phyloP scores from a whole-genome alignment of 2,113 vertebrate species.

The Heterotis niloticus region DNA sequence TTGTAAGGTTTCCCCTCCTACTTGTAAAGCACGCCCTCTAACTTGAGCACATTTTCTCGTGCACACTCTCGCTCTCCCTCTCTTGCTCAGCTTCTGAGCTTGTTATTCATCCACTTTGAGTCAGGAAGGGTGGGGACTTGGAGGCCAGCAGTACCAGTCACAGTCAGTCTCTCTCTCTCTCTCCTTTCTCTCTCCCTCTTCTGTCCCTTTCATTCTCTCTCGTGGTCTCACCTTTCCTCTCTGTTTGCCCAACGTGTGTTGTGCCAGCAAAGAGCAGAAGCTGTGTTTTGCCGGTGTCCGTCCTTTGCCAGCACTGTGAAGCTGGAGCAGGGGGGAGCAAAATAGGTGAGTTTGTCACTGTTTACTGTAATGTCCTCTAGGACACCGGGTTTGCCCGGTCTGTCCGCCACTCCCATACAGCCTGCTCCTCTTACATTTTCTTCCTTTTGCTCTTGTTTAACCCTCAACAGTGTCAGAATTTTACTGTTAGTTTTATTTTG shows the following conservation, averaged over 20 bases:
- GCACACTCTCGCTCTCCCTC: slow-evolving; percentile 31
- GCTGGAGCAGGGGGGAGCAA: neutral
- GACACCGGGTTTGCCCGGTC: neutral
- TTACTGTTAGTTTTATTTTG: neutral
- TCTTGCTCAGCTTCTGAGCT: slow-evolving; percentile 41
- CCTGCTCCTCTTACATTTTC: neutral
- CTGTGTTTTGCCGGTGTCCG: slow-evolving; percentile 16
- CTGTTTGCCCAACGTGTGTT: slow-evolving; percentile 20
- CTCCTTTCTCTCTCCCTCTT: slow-evolving; percentile 24
- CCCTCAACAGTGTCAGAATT: neutral
- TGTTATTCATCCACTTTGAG: slow-evolving; percentile 65
- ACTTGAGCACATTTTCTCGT: slow-evolving; percentile 24
- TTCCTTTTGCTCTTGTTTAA: neutral
- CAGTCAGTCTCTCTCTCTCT: slow-evolving; percentile 46
- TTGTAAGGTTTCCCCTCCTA: neutral
- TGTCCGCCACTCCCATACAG: neutral
- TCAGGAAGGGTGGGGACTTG: slow-evolving; percentile 66
- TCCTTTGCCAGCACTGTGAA: neutral
- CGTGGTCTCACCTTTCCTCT: slow-evolving; percentile 27
- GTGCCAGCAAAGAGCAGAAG: slow-evolving; percentile 1
- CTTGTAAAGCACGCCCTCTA: slow-evolving; percentile 30
- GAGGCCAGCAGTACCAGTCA: slow-evolving; percentile 71
- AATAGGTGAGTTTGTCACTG: slow-evolving; percentile 25
- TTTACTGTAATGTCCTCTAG: neutral
- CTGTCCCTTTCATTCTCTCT: slow-evolving; percentile 34